Base-by-base conservation (phyloP, 2,113 vertebrate genomes). In the Nycticryphes semicollaris region DNA sequence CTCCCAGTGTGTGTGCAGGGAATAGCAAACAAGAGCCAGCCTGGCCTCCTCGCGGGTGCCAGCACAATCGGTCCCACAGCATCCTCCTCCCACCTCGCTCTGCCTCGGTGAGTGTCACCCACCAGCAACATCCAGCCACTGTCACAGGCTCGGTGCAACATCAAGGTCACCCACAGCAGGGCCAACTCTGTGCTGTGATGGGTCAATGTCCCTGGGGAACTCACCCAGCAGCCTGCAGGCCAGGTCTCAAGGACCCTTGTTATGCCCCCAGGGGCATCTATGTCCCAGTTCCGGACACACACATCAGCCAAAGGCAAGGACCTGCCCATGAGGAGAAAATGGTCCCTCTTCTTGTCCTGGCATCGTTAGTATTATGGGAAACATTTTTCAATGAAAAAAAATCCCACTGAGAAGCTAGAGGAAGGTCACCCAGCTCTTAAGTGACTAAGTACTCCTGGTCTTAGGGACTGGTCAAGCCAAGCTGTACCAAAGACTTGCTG, bases 11-110 rank as follows among this genome's bases (percentile, higher is more conserved):
- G 96, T 98, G 98, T 98, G 97, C 94, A 97, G 96, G 96, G 98
- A 99, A 99, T 99, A 98, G 98, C 96, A 98, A 98, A 98, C 94
- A 95, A 96, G 90, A 95, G 86, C 57, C 90, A 95, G 94, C 27
- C 95, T 50, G 57, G 94, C 27, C 80, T 89, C 76, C 56, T 73
- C 74, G 37, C 91, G 72, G 50, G 93, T 94, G 90, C 82, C 86
- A 79, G 87, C 66, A 84, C 67, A 86, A 70, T 1, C 50, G 74
- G 87, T 87, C 78, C 85, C 93, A 30, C 5, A 1, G 62, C 73
- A 94, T 60, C 76, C 54, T 43, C 64, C 35, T 84, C 51, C 37
- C 2, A 0, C 72, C 35, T 25, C 1, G 0, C 54, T 82, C 87
- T 84, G 78, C 59, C 62, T 63, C 20, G 2, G 47, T 1, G 2